Conservation (phyloP, 2,113 vertebrate species). For the Gadus macrocephalus region DNA sequence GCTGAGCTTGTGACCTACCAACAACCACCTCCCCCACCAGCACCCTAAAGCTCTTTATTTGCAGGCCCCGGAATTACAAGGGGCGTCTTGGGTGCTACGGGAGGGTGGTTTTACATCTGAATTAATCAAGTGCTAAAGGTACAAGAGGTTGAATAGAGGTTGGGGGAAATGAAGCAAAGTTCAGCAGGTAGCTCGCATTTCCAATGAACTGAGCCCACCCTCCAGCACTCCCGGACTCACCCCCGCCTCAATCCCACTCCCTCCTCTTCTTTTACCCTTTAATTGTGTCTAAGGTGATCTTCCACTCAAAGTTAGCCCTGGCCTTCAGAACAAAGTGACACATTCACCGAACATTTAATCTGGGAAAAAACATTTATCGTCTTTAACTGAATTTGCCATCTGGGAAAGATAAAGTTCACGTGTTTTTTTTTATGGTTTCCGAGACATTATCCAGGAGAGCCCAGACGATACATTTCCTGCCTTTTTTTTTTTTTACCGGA, state of each 20-base stretch:
- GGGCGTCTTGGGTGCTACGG: constrained; percentile 7
- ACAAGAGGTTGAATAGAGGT: background rate
- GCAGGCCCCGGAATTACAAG: constrained; percentile 15
- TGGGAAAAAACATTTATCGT: background rate
- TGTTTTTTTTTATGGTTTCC: background rate
- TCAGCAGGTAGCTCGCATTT: no score
- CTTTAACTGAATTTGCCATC: no score
- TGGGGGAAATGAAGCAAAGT: background rate
- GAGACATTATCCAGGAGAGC: no score
- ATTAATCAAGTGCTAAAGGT: constrained; percentile 14
- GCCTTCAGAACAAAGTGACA: no score
- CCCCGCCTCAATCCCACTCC: background rate
- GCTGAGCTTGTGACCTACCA: constrained; percentile 21
- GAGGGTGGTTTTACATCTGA: constrained; percentile 15
- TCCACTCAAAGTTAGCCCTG: no score
- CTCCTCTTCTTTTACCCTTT: background rate
- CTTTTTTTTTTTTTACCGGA: constrained; percentile 79
- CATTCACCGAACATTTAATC: background rate
- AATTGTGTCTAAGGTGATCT: no score
- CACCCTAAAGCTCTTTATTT: constrained; percentile 37
- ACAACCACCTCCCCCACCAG: constrained; percentile 26
- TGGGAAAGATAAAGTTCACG: background rate
- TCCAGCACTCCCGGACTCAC: no score
- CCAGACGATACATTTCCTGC: background rate
- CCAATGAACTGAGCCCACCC: no score